Percentiles rank a stretch among this genome's conserved stretches.
These are phyloP conservation scores for Magallana nippona DNA, from an alignment of 2,888 invertebrate species.

Conservation along the genomic window DNA sequence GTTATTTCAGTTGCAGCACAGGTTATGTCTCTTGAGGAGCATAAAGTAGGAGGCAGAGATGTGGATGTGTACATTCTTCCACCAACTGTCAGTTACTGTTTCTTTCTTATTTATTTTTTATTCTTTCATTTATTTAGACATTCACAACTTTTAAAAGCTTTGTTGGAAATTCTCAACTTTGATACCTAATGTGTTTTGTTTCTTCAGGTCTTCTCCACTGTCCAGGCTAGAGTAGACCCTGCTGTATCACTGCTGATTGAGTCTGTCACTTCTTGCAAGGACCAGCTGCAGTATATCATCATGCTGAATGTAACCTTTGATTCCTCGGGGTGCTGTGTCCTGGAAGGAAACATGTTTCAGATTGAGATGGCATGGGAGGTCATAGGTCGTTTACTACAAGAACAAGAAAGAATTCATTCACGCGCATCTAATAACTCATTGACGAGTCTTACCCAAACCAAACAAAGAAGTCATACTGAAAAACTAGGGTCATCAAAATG, in stretches of 20 bases:
- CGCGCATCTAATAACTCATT: background rate
- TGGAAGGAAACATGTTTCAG: conserved; percentile 59
- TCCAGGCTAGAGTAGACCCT: conserved; percentile 56
- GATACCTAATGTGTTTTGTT: background rate
- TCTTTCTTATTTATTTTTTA: background rate
- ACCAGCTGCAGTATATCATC: conserved; percentile 48
- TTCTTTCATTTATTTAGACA: conserved; percentile 9
- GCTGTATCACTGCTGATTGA: conserved; percentile 50
- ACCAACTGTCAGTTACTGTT: conserved; percentile 26
- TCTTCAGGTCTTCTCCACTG: conserved; percentile 54
- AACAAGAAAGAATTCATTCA: conserved; percentile 46
- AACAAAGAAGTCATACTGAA: background rate
- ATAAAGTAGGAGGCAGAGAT: conserved; percentile 34
- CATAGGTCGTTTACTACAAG: conserved; percentile 42
- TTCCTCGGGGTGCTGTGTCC: conserved; percentile 28
- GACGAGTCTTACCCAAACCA: background rate
- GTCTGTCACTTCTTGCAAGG: conserved; percentile 49
- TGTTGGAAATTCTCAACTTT: too few relatives aligned
- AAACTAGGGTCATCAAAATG: background rate
- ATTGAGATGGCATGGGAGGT: conserved; percentile 60
- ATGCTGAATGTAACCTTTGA: conserved; percentile 51
- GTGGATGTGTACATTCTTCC: conserved; percentile 36
- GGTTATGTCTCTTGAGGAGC: conserved; percentile 39
- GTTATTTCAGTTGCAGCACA: conserved; percentile 39
- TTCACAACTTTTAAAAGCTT: background rate